Percentiles rank a stretch among this genome's conserved stretches.
Evolutionary conservation across 2,797 vertebrate species (phyloP).

Genomic region (Enteromius fasciolatus): DNA sequence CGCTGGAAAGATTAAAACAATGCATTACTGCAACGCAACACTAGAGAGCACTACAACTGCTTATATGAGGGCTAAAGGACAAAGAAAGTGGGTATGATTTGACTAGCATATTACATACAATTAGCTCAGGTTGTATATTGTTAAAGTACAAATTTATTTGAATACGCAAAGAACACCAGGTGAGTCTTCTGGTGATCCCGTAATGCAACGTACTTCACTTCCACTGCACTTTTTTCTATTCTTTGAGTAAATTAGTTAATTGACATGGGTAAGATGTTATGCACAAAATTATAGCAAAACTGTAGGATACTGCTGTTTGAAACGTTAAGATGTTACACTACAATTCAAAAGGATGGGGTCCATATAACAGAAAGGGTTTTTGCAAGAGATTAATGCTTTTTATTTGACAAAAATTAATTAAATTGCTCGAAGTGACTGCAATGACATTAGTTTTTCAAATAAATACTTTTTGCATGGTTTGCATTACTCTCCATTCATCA

Average conservation of each 20-base stretch:
- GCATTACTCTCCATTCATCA: not conserved
- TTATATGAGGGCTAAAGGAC: constrained; percentile 48
- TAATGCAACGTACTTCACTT: not conserved
- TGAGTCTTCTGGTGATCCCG: not conserved
- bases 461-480: not conserved
- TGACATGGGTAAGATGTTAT: not conserved
- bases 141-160: not conserved
- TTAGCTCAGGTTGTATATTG: not conserved
- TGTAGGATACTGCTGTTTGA: not conserved
- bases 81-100: constrained; percentile 71
- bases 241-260: not conserved
- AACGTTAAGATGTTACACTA: not conserved
- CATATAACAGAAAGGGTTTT: not conserved
- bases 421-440: not conserved
- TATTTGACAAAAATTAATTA: not conserved
- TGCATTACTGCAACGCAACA: constrained; percentile 48
- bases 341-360: not conserved
- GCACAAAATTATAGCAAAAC: not conserved
- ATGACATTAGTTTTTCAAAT: not conserved
- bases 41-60: constrained; percentile 59
- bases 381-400: not conserved
- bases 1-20: constrained; percentile 73
- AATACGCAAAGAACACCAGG: not conserved
- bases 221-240: not conserved
- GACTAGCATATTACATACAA: not conserved